These are phyloP conservation scores for Eupeodes latifasciatus DNA, from an alignment of 2,888 invertebrate genomes.

Conservation along the genomic window DNA sequence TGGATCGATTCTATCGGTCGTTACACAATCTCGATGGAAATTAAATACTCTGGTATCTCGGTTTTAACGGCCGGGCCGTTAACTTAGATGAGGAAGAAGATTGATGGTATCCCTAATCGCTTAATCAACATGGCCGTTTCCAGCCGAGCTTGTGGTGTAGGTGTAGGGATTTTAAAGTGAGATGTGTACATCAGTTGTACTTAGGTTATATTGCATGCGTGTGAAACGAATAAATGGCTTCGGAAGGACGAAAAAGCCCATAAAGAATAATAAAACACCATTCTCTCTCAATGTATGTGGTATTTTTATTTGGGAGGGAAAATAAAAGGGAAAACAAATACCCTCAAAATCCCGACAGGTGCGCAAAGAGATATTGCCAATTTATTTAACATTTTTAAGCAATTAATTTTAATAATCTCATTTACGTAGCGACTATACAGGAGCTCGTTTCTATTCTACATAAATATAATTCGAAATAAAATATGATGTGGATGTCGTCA, in stretches of 20 bases:
- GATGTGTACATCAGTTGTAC: conserved; percentile 10
- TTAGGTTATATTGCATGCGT: not conserved
- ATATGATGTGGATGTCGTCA: not conserved
- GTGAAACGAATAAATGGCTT: conserved; percentile 13
- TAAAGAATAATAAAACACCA: conserved; percentile 25
- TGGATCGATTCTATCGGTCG: conserved; percentile 23
- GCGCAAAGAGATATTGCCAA: not conserved
- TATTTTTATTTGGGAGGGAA: not conserved
- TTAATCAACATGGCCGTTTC: conserved; percentile 32
- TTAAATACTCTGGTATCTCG: conserved; percentile 44
- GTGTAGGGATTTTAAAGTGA: conserved; percentile 28
- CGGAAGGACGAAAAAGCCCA: not conserved
- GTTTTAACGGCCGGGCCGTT: conserved; percentile 44
- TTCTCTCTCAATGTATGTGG: not conserved
- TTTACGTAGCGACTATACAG: too few species aligned
- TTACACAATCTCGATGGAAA: conserved; percentile 54
- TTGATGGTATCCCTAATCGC: conserved; percentile 42
- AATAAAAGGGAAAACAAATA: not conserved
- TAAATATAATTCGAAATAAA: not conserved
- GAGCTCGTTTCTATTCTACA: not conserved
- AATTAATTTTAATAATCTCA: conserved; percentile 37
- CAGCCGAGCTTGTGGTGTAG: conserved; percentile 2
- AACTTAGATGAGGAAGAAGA: conserved; percentile 42
- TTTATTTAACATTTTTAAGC: conserved; percentile 24
- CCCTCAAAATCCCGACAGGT: not conserved